A percentile compares a stretch with the other conserved stretches of the same genome.
These are phyloP conservation scores for Rhinoraja longicauda DNA, from an alignment of 2,797 vertebrate genomes.

Conservation along the genomic window DNA sequence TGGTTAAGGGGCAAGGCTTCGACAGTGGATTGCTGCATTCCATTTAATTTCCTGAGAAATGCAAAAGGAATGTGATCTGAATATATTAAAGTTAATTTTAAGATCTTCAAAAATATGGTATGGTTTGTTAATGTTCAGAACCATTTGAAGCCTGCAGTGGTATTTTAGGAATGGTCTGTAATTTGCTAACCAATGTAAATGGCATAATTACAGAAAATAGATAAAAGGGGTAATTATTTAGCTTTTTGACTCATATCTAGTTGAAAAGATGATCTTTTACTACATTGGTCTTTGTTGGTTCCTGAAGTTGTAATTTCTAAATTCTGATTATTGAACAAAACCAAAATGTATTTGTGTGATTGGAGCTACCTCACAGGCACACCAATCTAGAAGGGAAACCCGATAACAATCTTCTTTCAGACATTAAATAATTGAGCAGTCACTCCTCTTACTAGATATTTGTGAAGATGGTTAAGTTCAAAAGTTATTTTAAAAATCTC, in stretches of 20 bases:
- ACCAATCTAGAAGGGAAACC: neutral
- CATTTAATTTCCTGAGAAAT: neutral
- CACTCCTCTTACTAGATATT: neutral
- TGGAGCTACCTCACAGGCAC: neutral
- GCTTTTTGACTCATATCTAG: neutral
- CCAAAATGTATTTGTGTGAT: neutral
- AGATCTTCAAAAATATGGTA: neutral
- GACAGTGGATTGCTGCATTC: neutral
- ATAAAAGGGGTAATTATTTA: slow-evolving; percentile 14
- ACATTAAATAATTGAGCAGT: neutral
- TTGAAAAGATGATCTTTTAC: neutral
- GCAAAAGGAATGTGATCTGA: neutral
- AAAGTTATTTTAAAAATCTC: neutral
- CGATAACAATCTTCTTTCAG: neutral
- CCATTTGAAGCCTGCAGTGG: neutral
- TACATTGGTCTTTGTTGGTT: neutral
- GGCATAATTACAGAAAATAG: slow-evolving; percentile 28
- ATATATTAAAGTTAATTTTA: slow-evolving; percentile 4
- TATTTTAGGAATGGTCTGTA: neutral
- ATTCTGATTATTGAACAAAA: neutral
- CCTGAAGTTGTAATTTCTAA: neutral
- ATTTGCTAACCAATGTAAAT: slow-evolving; percentile 3
- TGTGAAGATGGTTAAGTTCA: neutral
- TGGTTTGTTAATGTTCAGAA: neutral
- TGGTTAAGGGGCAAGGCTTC: neutral